Percentiles rank a stretch among this genome's conserved stretches.
phyloP scores from a whole-genome alignment of 2,113 vertebrate genomes.

The Gallinago jamesoni region DNA sequence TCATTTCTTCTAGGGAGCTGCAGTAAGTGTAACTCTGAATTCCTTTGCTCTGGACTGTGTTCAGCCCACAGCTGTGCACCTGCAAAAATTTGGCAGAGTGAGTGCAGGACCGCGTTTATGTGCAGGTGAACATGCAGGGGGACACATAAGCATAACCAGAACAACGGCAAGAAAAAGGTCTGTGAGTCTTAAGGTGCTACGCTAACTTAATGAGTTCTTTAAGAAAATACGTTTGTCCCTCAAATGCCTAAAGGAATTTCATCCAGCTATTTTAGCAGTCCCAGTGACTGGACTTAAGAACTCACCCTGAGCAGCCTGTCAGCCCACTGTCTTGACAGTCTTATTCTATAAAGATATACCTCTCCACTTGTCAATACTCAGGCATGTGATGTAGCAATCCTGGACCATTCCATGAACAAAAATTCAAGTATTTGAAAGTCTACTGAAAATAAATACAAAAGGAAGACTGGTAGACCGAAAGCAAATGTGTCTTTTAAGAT shows the following conservation, averaged over 20 bases:
- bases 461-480: neutral
- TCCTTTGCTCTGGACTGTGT: neutral
- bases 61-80: neutral
- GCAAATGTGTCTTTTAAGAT: neutral
- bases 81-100: neutral
- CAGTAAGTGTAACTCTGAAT: neutral
- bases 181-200: neutral
- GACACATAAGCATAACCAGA: neutral
- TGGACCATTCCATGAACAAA: neutral
- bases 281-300: neutral
- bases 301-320: neutral
- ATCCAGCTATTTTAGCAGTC: neutral
- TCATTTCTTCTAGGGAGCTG: neutral
- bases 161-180: neutral
- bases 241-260: neutral
- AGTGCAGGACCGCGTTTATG: neutral
- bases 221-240: neutral
- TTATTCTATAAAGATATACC: neutral
- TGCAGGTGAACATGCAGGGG: accelerated
- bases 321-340: neutral
- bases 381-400: neutral
- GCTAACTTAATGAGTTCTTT: neutral
- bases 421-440: neutral
- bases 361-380: neutral
- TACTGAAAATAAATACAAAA: neutral